Conservation (phyloP, 2,113 vertebrate genomes). For the Pundamilia nyererei region DNA sequence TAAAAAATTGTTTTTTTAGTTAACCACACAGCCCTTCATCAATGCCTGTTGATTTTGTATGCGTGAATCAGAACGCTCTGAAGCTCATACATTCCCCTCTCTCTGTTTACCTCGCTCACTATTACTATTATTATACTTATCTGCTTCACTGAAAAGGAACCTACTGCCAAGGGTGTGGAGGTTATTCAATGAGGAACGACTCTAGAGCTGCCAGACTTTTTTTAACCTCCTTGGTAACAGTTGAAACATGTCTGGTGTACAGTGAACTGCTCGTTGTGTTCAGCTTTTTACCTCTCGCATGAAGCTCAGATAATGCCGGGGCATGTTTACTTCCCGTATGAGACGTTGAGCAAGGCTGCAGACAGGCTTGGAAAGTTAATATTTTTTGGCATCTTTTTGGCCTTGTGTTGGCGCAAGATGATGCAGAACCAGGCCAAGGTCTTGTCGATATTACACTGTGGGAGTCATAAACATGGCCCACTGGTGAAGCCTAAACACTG, state of each 20-base stretch:
- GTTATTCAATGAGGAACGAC: constrained; percentile 34
- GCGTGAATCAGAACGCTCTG: not conserved
- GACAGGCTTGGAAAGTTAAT: not conserved
- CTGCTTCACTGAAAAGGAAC: constrained; percentile 2
- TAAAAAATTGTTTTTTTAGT: not conserved
- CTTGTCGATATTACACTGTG: not conserved
- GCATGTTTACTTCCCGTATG: not conserved
- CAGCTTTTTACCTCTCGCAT: constrained; percentile 9
- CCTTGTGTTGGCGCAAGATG: constrained; percentile 6
- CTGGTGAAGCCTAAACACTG: constrained; percentile 1
- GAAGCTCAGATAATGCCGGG: not conserved
- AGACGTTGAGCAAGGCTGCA: not conserved
- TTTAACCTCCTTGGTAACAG: constrained; percentile 8
- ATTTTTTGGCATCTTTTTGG: constrained; percentile 7
- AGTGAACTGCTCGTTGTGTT: not conserved
- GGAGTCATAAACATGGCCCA: constrained; percentile 26
- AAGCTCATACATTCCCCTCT: constrained; percentile 20
- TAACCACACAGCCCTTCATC: not conserved
- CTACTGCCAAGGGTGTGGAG: constrained; percentile 37
- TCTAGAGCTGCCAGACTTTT: constrained; percentile 6
- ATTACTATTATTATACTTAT: constrained; percentile 28
- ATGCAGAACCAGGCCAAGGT: constrained; percentile 20
- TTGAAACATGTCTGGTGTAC: constrained; percentile 31
- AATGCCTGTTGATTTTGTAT: not conserved
- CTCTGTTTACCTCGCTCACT: constrained; percentile 27